phyloP scores from a whole-genome alignment of 92 coral and sea anemone species.

The Epizoanthus rinbou region DNA sequence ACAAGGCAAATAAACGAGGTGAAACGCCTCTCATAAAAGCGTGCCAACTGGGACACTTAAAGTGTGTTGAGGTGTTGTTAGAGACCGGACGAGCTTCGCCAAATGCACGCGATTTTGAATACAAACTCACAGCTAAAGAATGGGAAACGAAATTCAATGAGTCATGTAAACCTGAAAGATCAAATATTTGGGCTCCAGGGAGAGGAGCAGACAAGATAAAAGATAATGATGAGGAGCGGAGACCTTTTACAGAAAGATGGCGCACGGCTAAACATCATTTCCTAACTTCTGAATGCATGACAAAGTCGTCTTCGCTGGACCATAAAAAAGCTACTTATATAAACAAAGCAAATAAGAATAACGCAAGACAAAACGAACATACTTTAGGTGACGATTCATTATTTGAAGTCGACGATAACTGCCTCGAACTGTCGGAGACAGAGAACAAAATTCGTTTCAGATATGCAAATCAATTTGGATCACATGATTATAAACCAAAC shows the following conservation, averaged over 20 bases:
- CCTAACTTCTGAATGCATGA: neutral
- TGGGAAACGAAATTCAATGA: constrained; percentile 31
- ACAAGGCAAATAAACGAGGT: constrained; percentile 65
- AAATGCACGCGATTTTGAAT: constrained; percentile 67
- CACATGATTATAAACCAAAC: neutral
- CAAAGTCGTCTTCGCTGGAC: neutral
- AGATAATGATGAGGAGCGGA: neutral
- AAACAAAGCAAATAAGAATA: neutral
- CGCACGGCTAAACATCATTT: neutral
- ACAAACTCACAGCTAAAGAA: constrained; percentile 65
- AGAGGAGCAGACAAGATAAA: neutral
- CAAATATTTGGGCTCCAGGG: neutral
- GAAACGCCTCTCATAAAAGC: constrained; percentile 79
- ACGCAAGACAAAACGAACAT: no score
- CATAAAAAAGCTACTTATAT: neutral
- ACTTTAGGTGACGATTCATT: neutral
- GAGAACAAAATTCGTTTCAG: neutral
- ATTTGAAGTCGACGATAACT: neutral
- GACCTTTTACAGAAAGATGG: neutral
- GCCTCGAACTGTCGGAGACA: neutral
- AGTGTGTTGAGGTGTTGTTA: constrained; percentile 48
- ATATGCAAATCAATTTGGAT: neutral
- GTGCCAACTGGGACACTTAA: constrained; percentile 55
- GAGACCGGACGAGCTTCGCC: constrained; percentile 70
- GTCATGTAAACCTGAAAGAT: neutral